Conservation (phyloP, 2,797 vertebrate species). For the Oreonectes daqikongensis region DNA sequence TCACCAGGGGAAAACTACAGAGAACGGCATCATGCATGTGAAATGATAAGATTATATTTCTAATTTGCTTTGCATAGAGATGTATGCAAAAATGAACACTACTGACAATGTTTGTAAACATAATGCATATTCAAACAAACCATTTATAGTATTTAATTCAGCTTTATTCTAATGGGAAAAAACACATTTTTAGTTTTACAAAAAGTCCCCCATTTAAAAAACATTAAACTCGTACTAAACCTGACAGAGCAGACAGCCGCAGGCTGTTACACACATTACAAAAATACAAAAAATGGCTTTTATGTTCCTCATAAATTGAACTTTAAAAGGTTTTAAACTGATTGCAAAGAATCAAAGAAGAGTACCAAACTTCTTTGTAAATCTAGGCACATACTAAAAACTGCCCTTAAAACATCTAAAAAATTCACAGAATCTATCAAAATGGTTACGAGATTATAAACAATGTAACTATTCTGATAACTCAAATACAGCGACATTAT, state of each 20-base stretch:
- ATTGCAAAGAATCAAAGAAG: slow-evolving; percentile 70
- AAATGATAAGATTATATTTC: background rate
- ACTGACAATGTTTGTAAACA: background rate
- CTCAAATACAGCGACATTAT: background rate
- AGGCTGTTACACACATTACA: slow-evolving; percentile 74
- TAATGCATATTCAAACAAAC: background rate
- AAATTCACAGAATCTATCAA: slow-evolving; percentile 66
- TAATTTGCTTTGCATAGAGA: background rate
- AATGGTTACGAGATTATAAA: slow-evolving; percentile 46
- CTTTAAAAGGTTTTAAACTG: slow-evolving; percentile 72
- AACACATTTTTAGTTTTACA: slow-evolving; percentile 72
- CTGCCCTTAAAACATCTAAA: slow-evolving; percentile 73
- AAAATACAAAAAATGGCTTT: slow-evolving; percentile 84
- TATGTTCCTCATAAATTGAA: slow-evolving; percentile 81
- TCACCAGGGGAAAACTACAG: background rate
- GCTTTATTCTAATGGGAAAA: slow-evolving; percentile 74
- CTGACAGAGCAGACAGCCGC: slow-evolving; percentile 68
- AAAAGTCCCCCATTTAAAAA: slow-evolving; percentile 76
- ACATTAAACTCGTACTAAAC: slow-evolving; percentile 71
- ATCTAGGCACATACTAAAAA: slow-evolving; percentile 81
- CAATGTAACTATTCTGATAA: slow-evolving; percentile 17
- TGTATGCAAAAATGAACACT: background rate
- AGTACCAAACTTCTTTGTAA: slow-evolving; percentile 57
- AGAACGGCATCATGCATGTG: background rate
- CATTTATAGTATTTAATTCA: slow-evolving; percentile 65